Evolutionary conservation across 2,797 vertebrate genomes (phyloP).

Genomic region (Anabacerthia variegaticeps): DNA sequence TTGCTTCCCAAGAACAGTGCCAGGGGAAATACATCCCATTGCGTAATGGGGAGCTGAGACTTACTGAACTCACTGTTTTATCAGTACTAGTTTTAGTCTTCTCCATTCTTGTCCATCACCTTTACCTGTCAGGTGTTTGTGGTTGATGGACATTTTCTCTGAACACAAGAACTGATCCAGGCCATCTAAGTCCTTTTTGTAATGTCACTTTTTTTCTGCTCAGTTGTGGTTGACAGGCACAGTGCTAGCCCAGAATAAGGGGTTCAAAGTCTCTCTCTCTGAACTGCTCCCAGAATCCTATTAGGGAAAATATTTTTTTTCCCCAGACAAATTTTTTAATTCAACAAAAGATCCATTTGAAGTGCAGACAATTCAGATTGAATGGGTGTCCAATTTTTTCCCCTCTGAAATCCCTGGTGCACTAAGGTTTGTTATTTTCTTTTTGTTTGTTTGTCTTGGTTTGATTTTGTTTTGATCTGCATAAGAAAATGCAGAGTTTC

Average conservation of each 20-base stretch:
- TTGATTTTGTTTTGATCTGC: background rate
- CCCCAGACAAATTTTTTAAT: background rate
- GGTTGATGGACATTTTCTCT: background rate
- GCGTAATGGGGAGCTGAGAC: background rate
- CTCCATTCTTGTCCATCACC: background rate
- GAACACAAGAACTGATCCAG: background rate
- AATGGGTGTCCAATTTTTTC: background rate
- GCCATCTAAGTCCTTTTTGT: background rate
- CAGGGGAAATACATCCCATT: background rate
- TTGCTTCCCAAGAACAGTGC: background rate
- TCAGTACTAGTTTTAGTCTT: background rate
- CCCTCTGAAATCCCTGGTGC: background rate
- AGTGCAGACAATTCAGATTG: background rate
- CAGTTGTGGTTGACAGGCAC: background rate
- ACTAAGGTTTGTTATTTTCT: background rate
- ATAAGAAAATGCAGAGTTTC: background rate
- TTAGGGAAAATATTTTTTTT: background rate
- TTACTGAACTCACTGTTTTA: background rate
- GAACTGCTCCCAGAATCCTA: background rate
- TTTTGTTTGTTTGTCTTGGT: too few relatives aligned
- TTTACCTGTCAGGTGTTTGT: background rate
- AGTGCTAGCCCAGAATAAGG: background rate
- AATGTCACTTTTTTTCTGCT: background rate
- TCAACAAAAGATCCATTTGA: background rate
- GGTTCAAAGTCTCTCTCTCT: background rate